Evolutionary conservation across 1,140 invertebrate genomes (phyloP), one percentile per base, ranked within the genome.

Genomic region (Cephus cinctus): DNA sequence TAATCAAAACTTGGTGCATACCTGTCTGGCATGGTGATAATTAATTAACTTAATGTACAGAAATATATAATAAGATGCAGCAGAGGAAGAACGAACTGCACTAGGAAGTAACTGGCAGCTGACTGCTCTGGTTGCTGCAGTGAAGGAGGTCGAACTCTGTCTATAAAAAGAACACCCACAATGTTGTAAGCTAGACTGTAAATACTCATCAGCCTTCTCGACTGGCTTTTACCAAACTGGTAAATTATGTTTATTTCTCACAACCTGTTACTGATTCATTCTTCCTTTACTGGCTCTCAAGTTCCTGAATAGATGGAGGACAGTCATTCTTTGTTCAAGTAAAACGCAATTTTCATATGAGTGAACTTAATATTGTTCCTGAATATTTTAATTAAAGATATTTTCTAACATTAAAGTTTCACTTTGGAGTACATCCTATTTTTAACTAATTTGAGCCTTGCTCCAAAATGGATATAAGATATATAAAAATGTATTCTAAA

Each of bases 91-190:
- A n/a, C n/a, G n/a, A n/a, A n/a, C n/a, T 30, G 27, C 11, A 30
- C 9, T 30, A 51, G 48, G 51, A 45, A 58, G 50, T 51, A 62
- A 52, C 59, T 56, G 59, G 47, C 50, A 56, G 54, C 49, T 52
- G 54, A 70, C 61, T 63, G 56, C 56, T 52, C 50, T 47, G 50
- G 56, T 54, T 42, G 50, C 49, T 41, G 34, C 47, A 46, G 36
- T 54, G 47, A 73, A 70, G 49, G 63, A 72, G 71, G 69, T 73
- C 68, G 65, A 56, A 64, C 57, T 45, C 49, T 38, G 50, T 69
- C 71, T 75, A 75, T 70, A 70, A 75, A 72, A 73, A 75, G 72
- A 70, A 71, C 61, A 60, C 56, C 57, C 61, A 65, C 59, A 47
- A 55, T 56, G 54, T 48, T 39, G 53, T 45, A 58, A 54, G 52